Evolutionary conservation across 2,888 invertebrate species (phyloP).

Genomic region (Isotomurus palustris): DNA sequence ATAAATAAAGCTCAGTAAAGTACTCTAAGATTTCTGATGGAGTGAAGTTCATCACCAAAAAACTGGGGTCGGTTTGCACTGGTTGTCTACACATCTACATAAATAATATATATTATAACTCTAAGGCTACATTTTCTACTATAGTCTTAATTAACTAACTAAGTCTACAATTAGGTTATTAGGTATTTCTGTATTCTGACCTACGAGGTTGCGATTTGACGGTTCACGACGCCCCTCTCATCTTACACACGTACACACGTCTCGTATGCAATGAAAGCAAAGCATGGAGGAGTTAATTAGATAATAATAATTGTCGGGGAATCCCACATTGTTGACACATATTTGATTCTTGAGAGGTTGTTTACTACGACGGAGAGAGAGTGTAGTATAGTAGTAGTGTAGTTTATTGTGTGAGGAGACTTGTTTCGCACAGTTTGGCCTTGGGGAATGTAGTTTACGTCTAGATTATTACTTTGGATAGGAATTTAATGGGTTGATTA

Average conservation of each 20-base stretch:
- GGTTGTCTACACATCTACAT: too few species aligned
- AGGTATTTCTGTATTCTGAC: too few species aligned
- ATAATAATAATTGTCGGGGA: not conserved
- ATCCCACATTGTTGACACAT: too few species aligned
- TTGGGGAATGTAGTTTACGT: conserved; percentile 9
- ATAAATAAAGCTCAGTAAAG: conserved; percentile 42
- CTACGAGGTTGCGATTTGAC: too few species aligned
- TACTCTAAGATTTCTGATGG: conserved; percentile 18
- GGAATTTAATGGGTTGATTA: conserved; percentile 21
- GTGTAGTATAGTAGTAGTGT: not conserved
- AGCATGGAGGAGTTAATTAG: not conserved
- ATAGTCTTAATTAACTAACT: conserved; percentile 1
- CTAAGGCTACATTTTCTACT: not conserved
- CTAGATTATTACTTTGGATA: not conserved
- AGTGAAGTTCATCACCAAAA: not conserved
- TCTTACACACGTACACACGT: not conserved
- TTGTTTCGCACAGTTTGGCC: conserved; percentile 4
- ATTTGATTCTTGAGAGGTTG: too few species aligned
- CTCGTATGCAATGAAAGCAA: not conserved
- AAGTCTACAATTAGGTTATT: not conserved
- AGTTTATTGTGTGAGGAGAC: conserved; percentile 1
- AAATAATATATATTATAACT: too few species aligned
- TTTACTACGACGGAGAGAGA: too few species aligned
- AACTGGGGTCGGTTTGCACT: conserved; percentile 14
- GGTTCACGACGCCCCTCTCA: too few species aligned